Evolutionary conservation across 2,797 vertebrate species (phyloP).

Genomic region (Chelmon rostratus): DNA sequence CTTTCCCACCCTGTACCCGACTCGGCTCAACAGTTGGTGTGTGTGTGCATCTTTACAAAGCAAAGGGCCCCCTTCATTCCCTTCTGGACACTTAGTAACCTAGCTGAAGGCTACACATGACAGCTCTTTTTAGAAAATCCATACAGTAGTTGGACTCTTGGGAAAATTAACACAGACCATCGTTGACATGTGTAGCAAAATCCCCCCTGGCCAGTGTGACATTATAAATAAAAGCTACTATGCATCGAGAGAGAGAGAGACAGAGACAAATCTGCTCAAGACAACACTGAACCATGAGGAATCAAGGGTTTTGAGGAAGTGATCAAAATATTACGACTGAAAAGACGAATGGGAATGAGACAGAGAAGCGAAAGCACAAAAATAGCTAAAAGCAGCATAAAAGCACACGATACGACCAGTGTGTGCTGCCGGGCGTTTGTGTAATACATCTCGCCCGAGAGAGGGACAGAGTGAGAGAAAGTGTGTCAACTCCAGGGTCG

Average conservation of each 20-base stretch:
- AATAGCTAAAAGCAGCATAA: not conserved
- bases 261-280: constrained; percentile 18
- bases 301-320: constrained; percentile 15
- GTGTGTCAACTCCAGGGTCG: constrained; percentile 79
- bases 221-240: not conserved
- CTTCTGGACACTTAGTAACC: constrained; percentile 67
- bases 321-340: constrained; percentile 4
- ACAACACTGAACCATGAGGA: constrained; percentile 1
- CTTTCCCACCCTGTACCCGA: constrained; percentile 79
- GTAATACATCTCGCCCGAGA: constrained; percentile 36
- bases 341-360: constrained; percentile 3
- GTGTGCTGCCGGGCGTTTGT: constrained; percentile 24
- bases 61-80: constrained; percentile 75
- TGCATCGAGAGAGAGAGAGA: constrained; percentile 21
- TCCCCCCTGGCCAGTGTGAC: not conserved
- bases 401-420: not conserved
- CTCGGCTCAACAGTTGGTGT: constrained; percentile 64
- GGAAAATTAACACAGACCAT: constrained; percentile 4
- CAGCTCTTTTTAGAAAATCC: constrained; percentile 32
- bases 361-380: not conserved
- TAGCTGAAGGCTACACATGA: constrained; percentile 43
- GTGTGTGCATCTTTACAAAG: constrained; percentile 62
- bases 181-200: constrained; percentile 10
- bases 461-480: constrained; percentile 54
- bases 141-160: not conserved